Base-by-base conservation (phyloP, 2,797 vertebrate species). In the Steatocranus sp. region DNA sequence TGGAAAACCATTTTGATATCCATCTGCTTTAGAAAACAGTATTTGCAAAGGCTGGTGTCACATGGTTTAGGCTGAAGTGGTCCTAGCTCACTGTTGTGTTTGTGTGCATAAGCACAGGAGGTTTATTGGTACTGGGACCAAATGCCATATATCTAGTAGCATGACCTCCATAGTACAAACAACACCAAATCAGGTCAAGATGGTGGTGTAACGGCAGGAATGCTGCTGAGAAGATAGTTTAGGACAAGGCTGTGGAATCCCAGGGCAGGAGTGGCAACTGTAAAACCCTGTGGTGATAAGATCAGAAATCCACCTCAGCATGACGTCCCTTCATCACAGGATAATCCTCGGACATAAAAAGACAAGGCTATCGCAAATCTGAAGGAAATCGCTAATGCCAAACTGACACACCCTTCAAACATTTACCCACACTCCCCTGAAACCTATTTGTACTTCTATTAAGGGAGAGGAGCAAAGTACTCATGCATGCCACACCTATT, bases 281-380 rank as follows among this genome's bases (percentile, higher is more conserved):
- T 84, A 86, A 91, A 89, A 86, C 63, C 78, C 68, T 23, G 18
- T 1, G 8, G 89, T 88, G 93, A 94, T 91, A 86, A 88, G 86
- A 94, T 93, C 91, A 86, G 81, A 85, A 93, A 91, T 83, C 83
- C 88, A 89, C 58, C 92, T 82, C 88, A 20, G 91, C 90, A 79
- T 92, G 92, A 87, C 82, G 78, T 88, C 87, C 77, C 89, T 90
- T 94, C 92, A 87, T 93, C 93, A 88, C 49, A 14, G 83, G 89
- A 93, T 95, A 93, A 95, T 95, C 94, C 89, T 74, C 79, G 34
- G 79, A 92, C 91, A 91, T 93, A 84, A 94, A 95, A 93, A 94
- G 91, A 91, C 89, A 0, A 83, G 87, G 78, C 85, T 32, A 86
- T 91, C 86, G 86, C 61, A 83, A 91, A 94, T 92, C 91, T 82